These are phyloP conservation scores for Lindbergichthys nudifrons DNA, from an alignment of 2,797 vertebrate genomes.

Conservation along the genomic window DNA sequence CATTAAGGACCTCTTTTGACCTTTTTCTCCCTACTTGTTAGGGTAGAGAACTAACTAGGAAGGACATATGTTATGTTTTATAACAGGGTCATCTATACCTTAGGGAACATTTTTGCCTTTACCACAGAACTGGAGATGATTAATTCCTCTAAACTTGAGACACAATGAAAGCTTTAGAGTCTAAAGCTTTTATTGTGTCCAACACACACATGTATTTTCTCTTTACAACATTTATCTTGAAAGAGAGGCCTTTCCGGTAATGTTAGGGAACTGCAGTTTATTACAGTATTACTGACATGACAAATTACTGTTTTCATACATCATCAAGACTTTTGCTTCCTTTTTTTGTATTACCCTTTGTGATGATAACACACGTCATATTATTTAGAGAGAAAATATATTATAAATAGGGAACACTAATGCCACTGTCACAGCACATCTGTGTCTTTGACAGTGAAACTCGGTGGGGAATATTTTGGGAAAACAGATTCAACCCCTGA, in stretches of 20 bases:
- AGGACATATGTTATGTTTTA: neutral
- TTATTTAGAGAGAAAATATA: too few species aligned
- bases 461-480: conserved; percentile 44
- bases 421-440: conserved; percentile 21
- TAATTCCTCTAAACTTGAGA: too few species aligned
- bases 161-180: too few species aligned
- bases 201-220: neutral
- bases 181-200: too few species aligned
- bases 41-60: too few species aligned
- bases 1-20: neutral
- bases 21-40: too few species aligned
- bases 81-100: neutral
- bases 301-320: neutral
- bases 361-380: neutral
- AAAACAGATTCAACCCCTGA: conserved; percentile 64
- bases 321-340: conserved; percentile 11
- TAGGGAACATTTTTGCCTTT: neutral
- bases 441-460: conserved; percentile 27
- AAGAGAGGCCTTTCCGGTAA: neutral
- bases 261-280: neutral
- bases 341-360: neutral
- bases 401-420: neutral
- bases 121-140: too few species aligned
- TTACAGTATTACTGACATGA: neutral
- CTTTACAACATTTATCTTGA: neutral